Conservation (phyloP, 2,797 vertebrate genomes). For the Salarias fasciatus region DNA sequence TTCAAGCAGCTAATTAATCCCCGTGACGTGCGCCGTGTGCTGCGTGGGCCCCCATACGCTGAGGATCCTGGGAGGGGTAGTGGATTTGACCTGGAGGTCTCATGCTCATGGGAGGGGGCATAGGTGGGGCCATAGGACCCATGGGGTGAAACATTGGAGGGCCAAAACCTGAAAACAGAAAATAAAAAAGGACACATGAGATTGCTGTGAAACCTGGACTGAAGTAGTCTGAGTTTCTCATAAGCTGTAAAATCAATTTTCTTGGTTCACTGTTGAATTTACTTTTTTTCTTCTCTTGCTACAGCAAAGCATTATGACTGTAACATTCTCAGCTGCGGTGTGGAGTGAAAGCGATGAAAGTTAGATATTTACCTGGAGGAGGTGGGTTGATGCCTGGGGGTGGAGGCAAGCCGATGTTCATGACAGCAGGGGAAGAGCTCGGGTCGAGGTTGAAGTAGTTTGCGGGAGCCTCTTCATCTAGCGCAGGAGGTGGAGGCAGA, state of each 20-base stretch:
- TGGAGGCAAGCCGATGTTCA: slow-evolving; percentile 94
- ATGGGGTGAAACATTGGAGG: slow-evolving; percentile 90
- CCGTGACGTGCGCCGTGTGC: slow-evolving; percentile 76
- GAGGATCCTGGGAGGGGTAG: slow-evolving; percentile 98
- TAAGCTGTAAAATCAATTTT: neutral
- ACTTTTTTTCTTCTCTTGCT: too few relatives aligned
- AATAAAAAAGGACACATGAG: slow-evolving; percentile 5
- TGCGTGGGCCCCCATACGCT: slow-evolving; percentile 97
- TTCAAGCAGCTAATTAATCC: slow-evolving; percentile 53
- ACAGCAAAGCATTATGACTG: too few relatives aligned
- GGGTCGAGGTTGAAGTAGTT: slow-evolving; percentile 98
- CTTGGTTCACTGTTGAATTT: too few relatives aligned
- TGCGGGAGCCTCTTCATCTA: slow-evolving; percentile 92
- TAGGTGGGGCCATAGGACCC: slow-evolving; percentile 92
- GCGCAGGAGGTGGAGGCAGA: slow-evolving; percentile 91
- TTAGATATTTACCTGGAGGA: slow-evolving; percentile 86
- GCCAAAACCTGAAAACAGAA: slow-evolving; percentile 86
- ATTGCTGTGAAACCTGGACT: too few relatives aligned
- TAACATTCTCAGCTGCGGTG: too few relatives aligned
- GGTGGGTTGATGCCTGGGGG: slow-evolving; percentile 95
- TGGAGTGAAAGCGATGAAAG: neutral
- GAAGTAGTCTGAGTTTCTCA: too few relatives aligned
- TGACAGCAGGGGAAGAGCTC: slow-evolving; percentile 88
- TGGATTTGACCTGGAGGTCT: slow-evolving; percentile 97
- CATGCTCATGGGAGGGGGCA: slow-evolving; percentile 92